Conservation (phyloP, 1,140 invertebrate species). For the Metaphire vulgaris region DNA sequence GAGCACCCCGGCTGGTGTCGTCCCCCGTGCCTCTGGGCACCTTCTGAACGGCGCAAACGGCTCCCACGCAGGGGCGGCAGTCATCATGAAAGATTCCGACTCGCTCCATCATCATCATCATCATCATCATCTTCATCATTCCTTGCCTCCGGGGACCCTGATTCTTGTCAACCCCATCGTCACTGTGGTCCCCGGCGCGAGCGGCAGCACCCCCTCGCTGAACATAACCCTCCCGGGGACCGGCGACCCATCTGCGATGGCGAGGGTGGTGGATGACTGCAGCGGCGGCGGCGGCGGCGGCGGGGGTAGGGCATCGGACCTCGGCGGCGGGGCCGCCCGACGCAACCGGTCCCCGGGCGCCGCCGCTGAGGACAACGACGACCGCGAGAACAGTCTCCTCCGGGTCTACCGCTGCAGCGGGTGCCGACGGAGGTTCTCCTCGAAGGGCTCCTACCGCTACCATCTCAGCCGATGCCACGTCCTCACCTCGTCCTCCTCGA, state of each 20-base stretch:
- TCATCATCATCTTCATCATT: no score
- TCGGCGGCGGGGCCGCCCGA: no score
- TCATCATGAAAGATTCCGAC: neutral
- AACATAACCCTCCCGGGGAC: conserved; percentile 9
- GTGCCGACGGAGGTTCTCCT: conserved; percentile 91
- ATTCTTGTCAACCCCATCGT: conserved; percentile 31
- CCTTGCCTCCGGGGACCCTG: conserved; percentile 17
- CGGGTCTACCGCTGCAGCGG: neutral
- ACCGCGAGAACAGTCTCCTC: neutral
- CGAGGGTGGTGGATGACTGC: neutral
- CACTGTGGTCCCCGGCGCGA: conserved; percentile 13
- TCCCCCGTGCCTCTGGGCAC: neutral
- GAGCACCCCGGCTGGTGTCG: neutral
- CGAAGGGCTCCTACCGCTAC: conserved; percentile 91
- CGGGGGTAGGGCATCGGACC: neutral
- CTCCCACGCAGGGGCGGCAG: neutral
- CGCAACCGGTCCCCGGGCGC: neutral
- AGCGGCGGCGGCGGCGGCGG: neutral
- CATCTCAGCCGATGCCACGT: conserved; percentile 95
- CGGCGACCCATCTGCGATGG: neutral
- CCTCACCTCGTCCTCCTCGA: conserved; percentile 56
- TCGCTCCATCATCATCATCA: no score
- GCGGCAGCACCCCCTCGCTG: conserved; percentile 5
- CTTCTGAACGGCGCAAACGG: neutral
- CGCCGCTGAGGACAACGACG: neutral